Evolutionary conservation across 2,797 vertebrate genomes (phyloP).

Genomic region (Diplodus sargus): DNA sequence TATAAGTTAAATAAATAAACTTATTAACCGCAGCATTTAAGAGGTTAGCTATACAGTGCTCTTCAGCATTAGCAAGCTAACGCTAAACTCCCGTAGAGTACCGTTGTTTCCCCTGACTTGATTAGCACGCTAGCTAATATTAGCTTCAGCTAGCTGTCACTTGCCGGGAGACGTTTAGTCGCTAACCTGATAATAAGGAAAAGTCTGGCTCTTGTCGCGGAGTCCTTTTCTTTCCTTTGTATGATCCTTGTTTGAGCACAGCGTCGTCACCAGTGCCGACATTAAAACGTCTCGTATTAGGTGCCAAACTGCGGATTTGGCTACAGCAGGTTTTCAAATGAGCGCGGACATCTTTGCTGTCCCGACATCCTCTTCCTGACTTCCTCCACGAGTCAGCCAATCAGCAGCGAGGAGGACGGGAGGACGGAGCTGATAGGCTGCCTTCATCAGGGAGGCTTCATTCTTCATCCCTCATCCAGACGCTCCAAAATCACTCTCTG

Average conservation of each 20-base stretch:
- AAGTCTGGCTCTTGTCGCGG: constrained; percentile 80
- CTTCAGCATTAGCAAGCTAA: constrained; percentile 36
- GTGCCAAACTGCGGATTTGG: constrained; percentile 34
- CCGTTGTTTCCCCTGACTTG: not conserved
- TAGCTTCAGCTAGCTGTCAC: constrained; percentile 60
- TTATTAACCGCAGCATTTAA: constrained; percentile 16
- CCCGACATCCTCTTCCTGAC: constrained; percentile 81
- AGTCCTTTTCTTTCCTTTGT: constrained; percentile 74
- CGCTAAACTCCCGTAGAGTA: constrained; percentile 4
- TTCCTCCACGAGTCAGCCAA: constrained; percentile 70
- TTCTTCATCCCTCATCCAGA: not conserved
- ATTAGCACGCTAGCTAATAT: constrained; percentile 55
- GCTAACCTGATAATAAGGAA: constrained; percentile 86
- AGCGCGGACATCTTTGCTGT: constrained; percentile 91
- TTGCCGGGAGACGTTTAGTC: constrained; percentile 8
- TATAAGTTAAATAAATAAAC: not conserved
- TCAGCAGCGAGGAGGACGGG: constrained; percentile 41
- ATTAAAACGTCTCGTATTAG: constrained; percentile 52
- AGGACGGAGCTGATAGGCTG: constrained; percentile 31
- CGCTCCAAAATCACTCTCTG: not conserved
- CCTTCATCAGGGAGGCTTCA: fast-evolving
- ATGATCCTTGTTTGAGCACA: constrained; percentile 45
- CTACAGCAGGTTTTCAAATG: constrained; percentile 84
- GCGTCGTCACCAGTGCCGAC: constrained; percentile 34
- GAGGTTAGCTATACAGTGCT: not conserved